Conservation (phyloP, 2,113 vertebrate species). For the Lepus timidus region DNA sequence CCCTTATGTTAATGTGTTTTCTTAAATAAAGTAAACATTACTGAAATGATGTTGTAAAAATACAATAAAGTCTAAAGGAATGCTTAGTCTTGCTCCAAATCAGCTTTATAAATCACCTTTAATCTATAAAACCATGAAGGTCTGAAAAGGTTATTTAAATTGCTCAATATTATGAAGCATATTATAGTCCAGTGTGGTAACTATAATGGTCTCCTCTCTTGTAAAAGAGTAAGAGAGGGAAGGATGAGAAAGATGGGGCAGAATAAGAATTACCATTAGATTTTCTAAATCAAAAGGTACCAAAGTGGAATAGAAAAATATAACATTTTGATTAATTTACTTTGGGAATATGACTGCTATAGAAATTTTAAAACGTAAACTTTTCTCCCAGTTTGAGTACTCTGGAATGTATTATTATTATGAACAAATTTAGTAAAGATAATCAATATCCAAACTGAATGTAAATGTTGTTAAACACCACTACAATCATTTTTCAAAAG, state of each 20-base stretch:
- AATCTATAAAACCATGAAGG: conserved; percentile 6
- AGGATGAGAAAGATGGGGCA: background rate
- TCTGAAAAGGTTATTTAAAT: conserved; percentile 19
- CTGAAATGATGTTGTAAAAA: background rate
- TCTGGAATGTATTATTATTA: background rate
- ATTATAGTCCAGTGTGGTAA: background rate
- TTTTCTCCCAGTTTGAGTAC: background rate
- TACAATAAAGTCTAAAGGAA: background rate
- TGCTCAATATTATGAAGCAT: background rate
- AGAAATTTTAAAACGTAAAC: conserved; percentile 14
- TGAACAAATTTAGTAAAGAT: conserved; percentile 44
- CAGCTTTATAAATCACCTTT: conserved; percentile 16
- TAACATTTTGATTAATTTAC: background rate
- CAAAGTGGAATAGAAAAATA: conserved; percentile 23
- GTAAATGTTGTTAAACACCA: background rate
- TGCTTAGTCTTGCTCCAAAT: background rate
- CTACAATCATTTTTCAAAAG: background rate
- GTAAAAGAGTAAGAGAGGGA: background rate
- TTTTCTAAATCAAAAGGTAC: background rate
- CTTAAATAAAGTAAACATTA: background rate
- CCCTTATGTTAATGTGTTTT: background rate
- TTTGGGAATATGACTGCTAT: conserved; percentile 41
- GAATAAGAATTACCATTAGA: background rate
- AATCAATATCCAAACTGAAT: background rate
- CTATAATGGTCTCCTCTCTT: background rate